A percentile compares a stretch with the other conserved stretches of the same genome.
These are phyloP conservation scores for Antrozous pallidus DNA, from an alignment of 2,797 vertebrate species.

Conservation along the genomic window DNA sequence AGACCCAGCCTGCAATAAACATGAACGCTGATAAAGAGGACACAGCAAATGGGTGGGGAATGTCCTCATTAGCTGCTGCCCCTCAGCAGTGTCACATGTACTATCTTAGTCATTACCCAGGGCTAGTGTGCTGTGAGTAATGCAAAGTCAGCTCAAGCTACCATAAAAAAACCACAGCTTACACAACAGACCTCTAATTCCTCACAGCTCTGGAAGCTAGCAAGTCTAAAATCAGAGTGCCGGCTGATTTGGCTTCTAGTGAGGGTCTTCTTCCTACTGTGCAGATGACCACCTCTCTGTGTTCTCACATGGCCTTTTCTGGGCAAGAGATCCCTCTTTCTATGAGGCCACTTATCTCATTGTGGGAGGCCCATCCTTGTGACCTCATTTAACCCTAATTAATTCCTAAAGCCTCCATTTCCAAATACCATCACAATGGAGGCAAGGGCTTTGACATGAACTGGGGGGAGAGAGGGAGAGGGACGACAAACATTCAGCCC, in stretches of 20 bases:
- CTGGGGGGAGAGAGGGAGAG: not conserved
- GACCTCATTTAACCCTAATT: not conserved
- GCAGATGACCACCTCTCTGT: not conserved
- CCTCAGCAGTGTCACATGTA: not conserved
- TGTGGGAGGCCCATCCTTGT: not conserved
- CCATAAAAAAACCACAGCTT: not conserved
- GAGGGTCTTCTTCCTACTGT: not conserved
- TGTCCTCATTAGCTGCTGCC: not conserved
- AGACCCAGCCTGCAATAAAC: not conserved
- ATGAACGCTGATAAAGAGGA: not conserved
- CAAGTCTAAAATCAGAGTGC: not conserved
- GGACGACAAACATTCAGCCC: not conserved
- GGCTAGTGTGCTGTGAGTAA: not conserved
- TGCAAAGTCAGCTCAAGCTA: not conserved
- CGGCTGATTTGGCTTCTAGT: not conserved
- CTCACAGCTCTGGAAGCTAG: not conserved
- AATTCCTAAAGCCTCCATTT: not conserved
- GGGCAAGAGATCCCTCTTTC: not conserved
- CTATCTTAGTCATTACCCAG: not conserved
- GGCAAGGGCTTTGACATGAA: not conserved
- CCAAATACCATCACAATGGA: not conserved
- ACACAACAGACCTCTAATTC: not conserved
- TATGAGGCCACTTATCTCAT: not conserved
- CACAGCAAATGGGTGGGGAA: not conserved
- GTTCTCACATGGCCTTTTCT: not conserved